These are phyloP conservation scores for Cherax destructor DNA, from an alignment of 1,140 invertebrate genomes.

Conservation along the genomic window DNA sequence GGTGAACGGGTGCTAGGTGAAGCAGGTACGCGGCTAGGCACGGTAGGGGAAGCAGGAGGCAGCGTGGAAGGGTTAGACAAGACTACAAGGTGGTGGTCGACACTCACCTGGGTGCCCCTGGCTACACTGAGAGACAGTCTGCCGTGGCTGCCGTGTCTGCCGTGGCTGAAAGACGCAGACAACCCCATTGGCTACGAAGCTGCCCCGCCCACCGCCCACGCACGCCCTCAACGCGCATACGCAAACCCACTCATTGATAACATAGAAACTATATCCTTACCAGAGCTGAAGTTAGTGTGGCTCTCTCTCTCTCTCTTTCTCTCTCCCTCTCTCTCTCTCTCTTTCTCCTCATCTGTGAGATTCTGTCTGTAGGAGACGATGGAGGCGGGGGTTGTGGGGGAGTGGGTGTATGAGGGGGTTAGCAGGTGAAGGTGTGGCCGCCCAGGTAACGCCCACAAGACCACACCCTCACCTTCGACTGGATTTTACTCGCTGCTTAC, in stretches of 20 bases:
- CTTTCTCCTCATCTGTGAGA: no score
- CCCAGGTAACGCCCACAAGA: conserved; percentile 23
- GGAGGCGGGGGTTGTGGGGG: not conserved
- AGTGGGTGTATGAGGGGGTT: not conserved
- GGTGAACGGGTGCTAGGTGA: not conserved
- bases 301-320: no score
- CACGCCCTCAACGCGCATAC: conserved; percentile 3
- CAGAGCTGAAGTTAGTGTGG: not conserved
- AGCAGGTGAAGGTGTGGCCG: conserved; percentile 36
- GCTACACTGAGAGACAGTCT: conserved; percentile 41
- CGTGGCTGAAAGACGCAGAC: not conserved
- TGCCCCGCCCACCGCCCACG: conserved; percentile 33
- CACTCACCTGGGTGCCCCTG: conserved; percentile 47
- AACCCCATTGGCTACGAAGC: conserved; percentile 17
- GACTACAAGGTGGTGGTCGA: conserved; percentile 22
- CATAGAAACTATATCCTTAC: not conserved
- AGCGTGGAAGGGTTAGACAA: conserved; percentile 2
- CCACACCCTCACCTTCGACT: conserved; percentile 17
- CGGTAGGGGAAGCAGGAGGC: not conserved
- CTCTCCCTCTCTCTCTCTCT: no score
- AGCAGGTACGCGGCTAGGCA: conserved; percentile 2
- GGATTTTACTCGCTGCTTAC: not conserved
- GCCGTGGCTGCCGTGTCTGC: not conserved
- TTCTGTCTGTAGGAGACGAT: not conserved
- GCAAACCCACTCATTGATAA: not conserved